Conservation (phyloP, 2,888 invertebrate genomes). For the Frankliniella fusca region DNA sequence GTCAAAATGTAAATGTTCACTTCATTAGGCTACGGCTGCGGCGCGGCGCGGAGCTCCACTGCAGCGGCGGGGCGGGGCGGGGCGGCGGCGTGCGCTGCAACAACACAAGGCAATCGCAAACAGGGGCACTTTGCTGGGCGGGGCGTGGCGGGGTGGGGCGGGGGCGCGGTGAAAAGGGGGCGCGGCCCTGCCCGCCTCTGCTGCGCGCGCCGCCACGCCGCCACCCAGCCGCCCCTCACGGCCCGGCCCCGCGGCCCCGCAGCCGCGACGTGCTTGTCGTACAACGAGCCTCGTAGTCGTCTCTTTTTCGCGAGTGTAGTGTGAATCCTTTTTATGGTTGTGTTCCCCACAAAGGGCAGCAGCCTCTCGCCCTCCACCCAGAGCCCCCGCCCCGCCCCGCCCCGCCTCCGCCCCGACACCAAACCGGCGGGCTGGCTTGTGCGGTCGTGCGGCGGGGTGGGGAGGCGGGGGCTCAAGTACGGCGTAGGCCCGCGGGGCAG, state of each 20-base stretch:
- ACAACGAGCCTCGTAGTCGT: not conserved
- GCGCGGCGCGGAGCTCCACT: not conserved
- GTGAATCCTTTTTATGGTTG: conserved; percentile 22
- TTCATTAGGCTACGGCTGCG: not conserved
- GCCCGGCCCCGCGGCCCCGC: too few relatives aligned
- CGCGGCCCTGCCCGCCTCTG: too few relatives aligned
- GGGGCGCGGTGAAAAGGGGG: too few relatives aligned
- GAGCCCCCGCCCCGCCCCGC: too few relatives aligned
- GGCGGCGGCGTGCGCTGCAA: not conserved
- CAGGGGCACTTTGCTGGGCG: conserved; percentile 2
- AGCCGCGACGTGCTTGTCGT: not conserved
- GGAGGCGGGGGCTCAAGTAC: not conserved
- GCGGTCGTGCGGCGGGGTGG: not conserved
- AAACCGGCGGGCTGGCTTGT: not conserved
- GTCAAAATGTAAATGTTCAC: conserved; percentile 20
- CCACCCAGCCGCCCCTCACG: not conserved
- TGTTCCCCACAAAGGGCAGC: conserved; percentile 7
- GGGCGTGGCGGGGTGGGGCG: not conserved
- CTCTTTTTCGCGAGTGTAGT: conserved; percentile 16
- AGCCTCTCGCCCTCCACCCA: too few relatives aligned
- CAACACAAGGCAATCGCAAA: conserved; percentile 7
- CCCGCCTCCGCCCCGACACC: not conserved
- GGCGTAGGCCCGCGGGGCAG: not conserved
- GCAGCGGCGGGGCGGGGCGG: too few relatives aligned
- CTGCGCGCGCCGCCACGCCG: too few relatives aligned